Evolutionary conservation across 2,888 invertebrate species (phyloP).

Genomic region (Hylaea fasciaria): DNA sequence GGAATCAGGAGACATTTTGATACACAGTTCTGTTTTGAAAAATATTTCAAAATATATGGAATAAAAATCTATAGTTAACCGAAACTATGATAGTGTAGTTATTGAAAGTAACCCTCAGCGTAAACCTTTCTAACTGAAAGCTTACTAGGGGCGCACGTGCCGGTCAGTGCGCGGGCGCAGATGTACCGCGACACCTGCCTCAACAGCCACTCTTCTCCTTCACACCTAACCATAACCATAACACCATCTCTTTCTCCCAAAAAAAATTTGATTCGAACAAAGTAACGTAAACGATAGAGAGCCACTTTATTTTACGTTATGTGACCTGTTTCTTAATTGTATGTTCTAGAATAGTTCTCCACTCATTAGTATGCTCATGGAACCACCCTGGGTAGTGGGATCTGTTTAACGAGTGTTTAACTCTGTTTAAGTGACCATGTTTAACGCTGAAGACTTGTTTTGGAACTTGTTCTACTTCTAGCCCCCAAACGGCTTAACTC

Average conservation of each 20-base stretch:
- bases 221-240: slow-evolving; percentile 53
- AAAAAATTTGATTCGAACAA: slow-evolving; percentile 73
- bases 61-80: too few species aligned
- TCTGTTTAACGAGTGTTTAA: too few species aligned
- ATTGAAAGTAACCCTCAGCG: slow-evolving; percentile 37
- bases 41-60: too few species aligned
- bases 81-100: background rate
- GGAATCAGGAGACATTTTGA: too few species aligned
- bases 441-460: slow-evolving; percentile 66
- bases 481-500: slow-evolving; percentile 37
- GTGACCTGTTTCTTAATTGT: slow-evolving; percentile 80
- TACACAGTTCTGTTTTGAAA: too few species aligned
- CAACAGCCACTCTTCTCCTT: slow-evolving; percentile 63
- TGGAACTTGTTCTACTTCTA: slow-evolving; percentile 46
- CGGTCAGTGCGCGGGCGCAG: slow-evolving; percentile 77
- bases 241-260: slow-evolving; percentile 57
- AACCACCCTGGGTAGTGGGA: slow-evolving; percentile 57
- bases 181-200: slow-evolving; percentile 81
- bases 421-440: slow-evolving; percentile 72
- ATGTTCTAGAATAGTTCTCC: slow-evolving; percentile 73
- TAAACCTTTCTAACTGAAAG: slow-evolving; percentile 56
- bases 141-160: slow-evolving; percentile 74
- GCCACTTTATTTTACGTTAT: slow-evolving; percentile 72
- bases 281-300: slow-evolving; percentile 63
- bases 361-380: slow-evolving; percentile 76